Evolutionary conservation across 2,797 vertebrate genomes (phyloP).

Genomic region (Microctenopoma stevenorrisi): DNA sequence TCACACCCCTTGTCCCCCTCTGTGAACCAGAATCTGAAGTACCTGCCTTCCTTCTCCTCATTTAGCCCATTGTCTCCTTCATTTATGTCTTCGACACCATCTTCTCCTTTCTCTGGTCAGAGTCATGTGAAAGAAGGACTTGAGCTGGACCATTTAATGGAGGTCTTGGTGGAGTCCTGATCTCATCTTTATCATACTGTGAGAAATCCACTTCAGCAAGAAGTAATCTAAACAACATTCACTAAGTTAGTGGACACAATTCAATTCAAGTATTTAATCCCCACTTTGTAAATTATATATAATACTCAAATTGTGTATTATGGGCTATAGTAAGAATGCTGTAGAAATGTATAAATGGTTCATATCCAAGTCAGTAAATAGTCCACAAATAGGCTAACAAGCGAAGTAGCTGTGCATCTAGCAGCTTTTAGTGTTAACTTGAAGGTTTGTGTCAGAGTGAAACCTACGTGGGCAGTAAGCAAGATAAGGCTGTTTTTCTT

Average conservation of each 20-base stretch:
- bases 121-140: conserved; percentile 75
- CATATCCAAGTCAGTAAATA: conserved; percentile 22
- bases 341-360: conserved; percentile 26
- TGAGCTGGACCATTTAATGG: conserved; percentile 86
- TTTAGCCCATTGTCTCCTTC: conserved; percentile 53
- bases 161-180: conserved; percentile 86
- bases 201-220: not conserved
- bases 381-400: not conserved
- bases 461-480: not conserved
- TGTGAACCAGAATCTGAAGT: conserved; percentile 63
- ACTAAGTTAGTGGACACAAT: conserved; percentile 4
- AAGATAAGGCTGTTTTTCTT: not conserved
- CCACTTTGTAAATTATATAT: conserved; percentile 8
- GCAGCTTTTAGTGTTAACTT: conserved; percentile 23
- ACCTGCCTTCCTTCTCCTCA: conserved; percentile 69
- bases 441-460: not conserved
- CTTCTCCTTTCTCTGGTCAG: conserved; percentile 45
- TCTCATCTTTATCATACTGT: not conserved
- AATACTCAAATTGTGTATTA: conserved; percentile 7
- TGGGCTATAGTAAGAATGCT: conserved; percentile 40
- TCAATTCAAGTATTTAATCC: conserved; percentile 3
- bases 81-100: conserved; percentile 55
- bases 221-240: not conserved
- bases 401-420: not conserved
- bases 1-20: conserved; percentile 60